These are phyloP conservation scores for Thalassarche chlororhynchos DNA, from an alignment of 2,113 vertebrate genomes.

Conservation along the genomic window DNA sequence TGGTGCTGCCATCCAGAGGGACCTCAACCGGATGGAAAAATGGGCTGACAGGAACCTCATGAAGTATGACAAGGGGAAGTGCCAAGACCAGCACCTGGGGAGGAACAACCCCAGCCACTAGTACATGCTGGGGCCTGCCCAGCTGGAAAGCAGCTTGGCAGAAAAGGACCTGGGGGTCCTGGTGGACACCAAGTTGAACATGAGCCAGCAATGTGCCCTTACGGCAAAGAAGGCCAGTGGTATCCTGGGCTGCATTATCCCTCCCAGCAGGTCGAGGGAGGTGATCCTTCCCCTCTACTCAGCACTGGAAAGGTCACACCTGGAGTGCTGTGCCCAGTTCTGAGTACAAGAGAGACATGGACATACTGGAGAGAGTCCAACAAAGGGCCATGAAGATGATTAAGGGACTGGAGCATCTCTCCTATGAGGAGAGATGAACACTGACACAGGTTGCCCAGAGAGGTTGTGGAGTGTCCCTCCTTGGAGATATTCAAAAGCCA, in stretches of 20 bases:
- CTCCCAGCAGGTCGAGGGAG: background rate
- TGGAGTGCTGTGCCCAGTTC: background rate
- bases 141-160: background rate
- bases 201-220: rapidly evolving
- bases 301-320: background rate
- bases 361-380: background rate
- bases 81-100: background rate
- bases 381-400: background rate
- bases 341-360: background rate
- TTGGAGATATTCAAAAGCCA: background rate
- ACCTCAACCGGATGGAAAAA: background rate
- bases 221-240: background rate
- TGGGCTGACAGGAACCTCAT: background rate
- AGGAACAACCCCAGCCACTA: background rate
- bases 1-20: background rate
- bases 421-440: background rate
- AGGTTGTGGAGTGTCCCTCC: background rate
- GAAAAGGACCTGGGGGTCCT: background rate
- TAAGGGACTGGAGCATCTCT: background rate
- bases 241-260: background rate
- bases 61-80: background rate
- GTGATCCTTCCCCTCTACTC: background rate
- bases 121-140: background rate
- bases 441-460: background rate
- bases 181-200: background rate